These are phyloP conservation scores for Eulemur macaco DNA, from an alignment of 2,113 vertebrate species.

Conservation along the genomic window DNA sequence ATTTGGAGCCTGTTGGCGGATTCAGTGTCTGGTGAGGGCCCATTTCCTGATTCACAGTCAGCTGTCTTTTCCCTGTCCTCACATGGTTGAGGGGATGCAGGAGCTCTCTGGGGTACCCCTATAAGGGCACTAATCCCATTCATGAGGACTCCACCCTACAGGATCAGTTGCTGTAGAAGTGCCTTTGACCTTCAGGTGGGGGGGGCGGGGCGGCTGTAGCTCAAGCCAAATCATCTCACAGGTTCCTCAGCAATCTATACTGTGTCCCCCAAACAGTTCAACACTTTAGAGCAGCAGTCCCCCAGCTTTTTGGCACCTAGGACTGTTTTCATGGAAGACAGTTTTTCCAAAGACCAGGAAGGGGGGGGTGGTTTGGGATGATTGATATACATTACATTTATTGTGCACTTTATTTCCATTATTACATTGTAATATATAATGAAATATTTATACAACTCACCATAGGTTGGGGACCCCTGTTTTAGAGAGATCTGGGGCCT, in stretches of 20 bases:
- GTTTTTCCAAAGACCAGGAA: too few species aligned
- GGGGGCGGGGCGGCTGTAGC: too few species aligned
- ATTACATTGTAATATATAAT: too few species aligned
- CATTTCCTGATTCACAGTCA: background rate
- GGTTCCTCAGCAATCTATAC: background rate
- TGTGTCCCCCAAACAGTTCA: background rate
- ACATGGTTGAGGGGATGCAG: background rate
- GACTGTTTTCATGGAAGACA: too few species aligned
- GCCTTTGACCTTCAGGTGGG: background rate
- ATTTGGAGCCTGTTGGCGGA: background rate
- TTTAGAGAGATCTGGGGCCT: background rate
- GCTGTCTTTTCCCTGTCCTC: background rate
- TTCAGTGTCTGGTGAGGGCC: background rate
- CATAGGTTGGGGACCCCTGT: too few species aligned
- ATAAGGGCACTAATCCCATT: background rate
- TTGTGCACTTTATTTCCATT: too few species aligned
- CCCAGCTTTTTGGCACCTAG: too few species aligned
- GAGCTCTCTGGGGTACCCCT: background rate
- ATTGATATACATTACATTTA: too few species aligned
- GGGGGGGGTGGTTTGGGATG: too few species aligned
- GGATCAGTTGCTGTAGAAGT: background rate
- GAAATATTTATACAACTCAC: too few species aligned
- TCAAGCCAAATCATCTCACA: background rate
- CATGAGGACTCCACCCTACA: background rate
- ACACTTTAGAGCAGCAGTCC: background rate